Evolutionary conservation across 23 tunicate genomes (phyloP).

Genomic region (Ciona savignyi): DNA sequence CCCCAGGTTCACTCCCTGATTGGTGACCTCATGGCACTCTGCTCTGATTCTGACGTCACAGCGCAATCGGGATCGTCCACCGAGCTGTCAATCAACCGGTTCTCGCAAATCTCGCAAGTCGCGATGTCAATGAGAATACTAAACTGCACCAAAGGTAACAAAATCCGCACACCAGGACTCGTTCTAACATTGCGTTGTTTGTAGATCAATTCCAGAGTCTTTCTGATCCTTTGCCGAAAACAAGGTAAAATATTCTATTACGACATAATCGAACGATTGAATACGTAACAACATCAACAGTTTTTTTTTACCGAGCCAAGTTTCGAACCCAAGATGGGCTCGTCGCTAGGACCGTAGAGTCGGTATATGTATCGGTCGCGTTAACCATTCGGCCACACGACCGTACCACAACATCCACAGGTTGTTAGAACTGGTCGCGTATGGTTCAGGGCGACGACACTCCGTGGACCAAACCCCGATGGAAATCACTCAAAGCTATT

Average conservation of each 20-base stretch:
- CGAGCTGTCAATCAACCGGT: slow-evolving; percentile 55
- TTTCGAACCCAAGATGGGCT: too few species aligned
- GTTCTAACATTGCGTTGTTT: not conserved
- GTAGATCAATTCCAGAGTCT: slow-evolving; percentile 80
- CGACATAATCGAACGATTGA: too few species aligned
- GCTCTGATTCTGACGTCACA: slow-evolving; percentile 18
- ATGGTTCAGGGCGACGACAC: slow-evolving; percentile 33
- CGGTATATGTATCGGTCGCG: too few species aligned
- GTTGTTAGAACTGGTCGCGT: slow-evolving; percentile 59
- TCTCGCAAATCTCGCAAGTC: slow-evolving; percentile 64
- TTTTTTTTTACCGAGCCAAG: too few species aligned
- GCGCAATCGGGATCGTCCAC: slow-evolving; percentile 14
- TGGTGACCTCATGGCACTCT: slow-evolving; percentile 51
- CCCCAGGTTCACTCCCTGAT: slow-evolving; percentile 56
- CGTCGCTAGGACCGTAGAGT: too few species aligned
- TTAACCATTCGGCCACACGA: not conserved
- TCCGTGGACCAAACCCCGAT: slow-evolving; percentile 52
- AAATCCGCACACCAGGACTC: too few species aligned
- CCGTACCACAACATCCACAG: not conserved
- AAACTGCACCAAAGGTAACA: slow-evolving; percentile 50
- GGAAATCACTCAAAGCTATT: slow-evolving; percentile 24
- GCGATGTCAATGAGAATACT: slow-evolving; percentile 53
- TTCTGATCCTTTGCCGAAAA: slow-evolving; percentile 82
- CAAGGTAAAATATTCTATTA: slow-evolving; percentile 26
- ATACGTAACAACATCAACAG: too few species aligned